Conservation (phyloP, 2,113 vertebrate species). For the Lepus europaeus region DNA sequence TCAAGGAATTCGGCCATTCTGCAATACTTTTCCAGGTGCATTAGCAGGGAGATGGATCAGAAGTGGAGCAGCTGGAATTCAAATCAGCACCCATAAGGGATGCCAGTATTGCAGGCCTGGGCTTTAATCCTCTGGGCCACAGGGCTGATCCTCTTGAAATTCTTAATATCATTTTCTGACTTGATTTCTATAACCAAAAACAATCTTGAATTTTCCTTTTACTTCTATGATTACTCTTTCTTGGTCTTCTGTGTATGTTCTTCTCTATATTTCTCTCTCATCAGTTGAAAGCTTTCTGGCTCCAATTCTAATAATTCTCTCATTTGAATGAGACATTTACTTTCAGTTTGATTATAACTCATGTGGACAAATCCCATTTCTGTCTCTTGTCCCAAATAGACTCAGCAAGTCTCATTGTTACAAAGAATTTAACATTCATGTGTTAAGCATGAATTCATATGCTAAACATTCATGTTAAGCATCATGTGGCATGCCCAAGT, state of each 20-base stretch:
- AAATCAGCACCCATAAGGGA: too few species aligned
- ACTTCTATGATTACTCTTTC: neutral
- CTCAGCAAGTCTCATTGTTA: neutral
- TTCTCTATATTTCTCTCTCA: neutral
- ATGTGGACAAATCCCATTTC: neutral
- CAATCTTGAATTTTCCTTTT: neutral
- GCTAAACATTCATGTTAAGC: too few species aligned
- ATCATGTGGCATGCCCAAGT: neutral
- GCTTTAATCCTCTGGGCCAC: too few species aligned
- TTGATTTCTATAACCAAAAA: neutral
- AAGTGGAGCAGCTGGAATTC: too few species aligned
- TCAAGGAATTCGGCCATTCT: too few species aligned
- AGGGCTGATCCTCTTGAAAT: neutral
- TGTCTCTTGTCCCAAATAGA: neutral
- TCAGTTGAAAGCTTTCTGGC: neutral
- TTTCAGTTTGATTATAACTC: constrained; percentile 12
- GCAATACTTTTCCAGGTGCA: too few species aligned
- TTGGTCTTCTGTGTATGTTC: neutral
- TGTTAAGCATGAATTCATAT: neutral
- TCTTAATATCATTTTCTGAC: constrained; percentile 39
- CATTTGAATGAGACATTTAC: neutral
- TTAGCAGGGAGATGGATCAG: too few species aligned
- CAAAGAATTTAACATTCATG: neutral
- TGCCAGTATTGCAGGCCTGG: too few species aligned
- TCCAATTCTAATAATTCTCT: neutral